Conservation (phyloP, 2,113 vertebrate species). For the Bos taurus region DNA sequence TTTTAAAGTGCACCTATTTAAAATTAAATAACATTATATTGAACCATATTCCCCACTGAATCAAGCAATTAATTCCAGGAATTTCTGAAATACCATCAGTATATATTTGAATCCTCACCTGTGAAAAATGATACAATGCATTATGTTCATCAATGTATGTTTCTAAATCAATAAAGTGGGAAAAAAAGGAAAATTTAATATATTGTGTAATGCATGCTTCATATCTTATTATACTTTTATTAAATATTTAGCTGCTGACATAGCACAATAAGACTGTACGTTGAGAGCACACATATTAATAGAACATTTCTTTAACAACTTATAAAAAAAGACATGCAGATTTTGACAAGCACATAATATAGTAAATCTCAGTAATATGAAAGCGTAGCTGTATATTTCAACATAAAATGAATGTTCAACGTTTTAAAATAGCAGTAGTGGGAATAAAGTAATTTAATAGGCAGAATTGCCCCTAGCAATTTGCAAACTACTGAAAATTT, state of each 20-base stretch:
- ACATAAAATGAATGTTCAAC: conserved; percentile 44
- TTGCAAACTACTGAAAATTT: conserved; percentile 51
- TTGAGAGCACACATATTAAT: conserved; percentile 24
- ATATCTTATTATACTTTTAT: background rate
- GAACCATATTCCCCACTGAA: background rate
- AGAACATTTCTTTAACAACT: conserved; percentile 40
- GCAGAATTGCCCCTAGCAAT: conserved; percentile 39
- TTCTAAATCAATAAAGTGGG: background rate
- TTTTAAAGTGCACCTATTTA: background rate
- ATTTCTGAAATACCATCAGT: background rate
- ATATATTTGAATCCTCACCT: background rate
- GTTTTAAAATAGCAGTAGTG: conserved; percentile 49
- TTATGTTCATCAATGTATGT: background rate
- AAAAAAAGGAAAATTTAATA: background rate
- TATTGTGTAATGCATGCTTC: background rate
- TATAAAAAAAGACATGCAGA: conserved; percentile 26
- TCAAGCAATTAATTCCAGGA: background rate
- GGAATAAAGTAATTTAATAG: conserved; percentile 45
- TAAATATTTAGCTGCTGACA: conserved; percentile 42
- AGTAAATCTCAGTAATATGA: conserved; percentile 36
- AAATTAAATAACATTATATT: conserved; percentile 17
- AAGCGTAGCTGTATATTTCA: conserved; percentile 21
- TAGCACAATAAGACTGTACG: background rate
- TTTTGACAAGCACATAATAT: conserved; percentile 50
- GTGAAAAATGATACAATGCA: background rate